Conservation (phyloP, 2,888 invertebrate genomes). For the Troides oblongomaculatus region DNA sequence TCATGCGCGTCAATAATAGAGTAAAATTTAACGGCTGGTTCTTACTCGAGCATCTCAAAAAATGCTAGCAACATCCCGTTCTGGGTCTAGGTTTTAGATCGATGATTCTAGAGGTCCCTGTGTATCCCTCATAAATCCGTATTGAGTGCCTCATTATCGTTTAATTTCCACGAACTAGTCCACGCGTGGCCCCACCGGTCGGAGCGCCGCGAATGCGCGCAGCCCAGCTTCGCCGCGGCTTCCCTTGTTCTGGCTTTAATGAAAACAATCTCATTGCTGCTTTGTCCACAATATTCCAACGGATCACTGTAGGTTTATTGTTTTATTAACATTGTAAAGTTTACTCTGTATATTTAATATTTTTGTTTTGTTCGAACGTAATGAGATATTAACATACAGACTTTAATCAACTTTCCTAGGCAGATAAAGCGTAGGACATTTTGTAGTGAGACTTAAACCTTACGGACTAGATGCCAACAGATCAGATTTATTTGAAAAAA, state of each 20-base stretch:
- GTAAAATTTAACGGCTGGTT: too few species aligned
- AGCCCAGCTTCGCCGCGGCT: background rate
- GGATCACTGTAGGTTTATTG: background rate
- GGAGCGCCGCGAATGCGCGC: background rate
- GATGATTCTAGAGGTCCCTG: background rate
- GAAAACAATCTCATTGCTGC: background rate
- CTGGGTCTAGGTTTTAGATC: too few species aligned
- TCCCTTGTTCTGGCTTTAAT: background rate
- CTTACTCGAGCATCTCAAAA: too few species aligned
- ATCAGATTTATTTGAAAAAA: too few species aligned
- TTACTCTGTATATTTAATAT: background rate
- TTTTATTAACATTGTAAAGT: background rate
- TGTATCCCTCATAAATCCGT: constrained; percentile 33
- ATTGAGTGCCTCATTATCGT: constrained; percentile 53
- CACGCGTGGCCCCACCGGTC: constrained; percentile 15
- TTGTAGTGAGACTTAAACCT: too few species aligned
- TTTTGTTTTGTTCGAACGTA: background rate
- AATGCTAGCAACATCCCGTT: too few species aligned
- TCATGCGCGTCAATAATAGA: too few species aligned
- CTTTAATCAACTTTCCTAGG: too few species aligned
- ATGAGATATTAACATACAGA: too few species aligned
- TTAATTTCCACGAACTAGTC: constrained; percentile 41
- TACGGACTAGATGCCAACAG: too few species aligned
- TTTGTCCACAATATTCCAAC: background rate
- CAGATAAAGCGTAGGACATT: too few species aligned